phyloP scores from a whole-genome alignment of 1,140 invertebrate genomes.

The Maniola jurtina region DNA sequence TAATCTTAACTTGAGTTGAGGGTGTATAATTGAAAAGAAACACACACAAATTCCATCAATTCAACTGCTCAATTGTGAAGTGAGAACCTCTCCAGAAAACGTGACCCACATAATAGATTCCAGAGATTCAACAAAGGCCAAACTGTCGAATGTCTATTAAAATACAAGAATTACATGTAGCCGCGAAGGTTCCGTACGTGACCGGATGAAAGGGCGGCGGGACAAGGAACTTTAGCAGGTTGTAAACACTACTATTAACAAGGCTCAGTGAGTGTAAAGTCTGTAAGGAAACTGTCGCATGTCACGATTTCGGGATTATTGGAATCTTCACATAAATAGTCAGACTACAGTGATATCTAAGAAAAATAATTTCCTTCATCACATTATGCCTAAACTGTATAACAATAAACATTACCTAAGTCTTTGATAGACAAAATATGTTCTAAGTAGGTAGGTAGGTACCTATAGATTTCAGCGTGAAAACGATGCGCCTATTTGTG shows the following conservation, averaged over 20 bases:
- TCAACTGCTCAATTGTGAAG: slow-evolving; percentile 43
- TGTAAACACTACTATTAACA: slow-evolving; percentile 73
- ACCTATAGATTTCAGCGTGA: too few species aligned
- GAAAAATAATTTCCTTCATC: too few species aligned
- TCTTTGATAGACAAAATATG: too few species aligned
- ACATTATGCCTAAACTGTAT: too few species aligned
- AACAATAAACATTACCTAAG: too few species aligned
- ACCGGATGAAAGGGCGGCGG: slow-evolving; percentile 58
- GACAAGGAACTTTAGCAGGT: slow-evolving; percentile 57
- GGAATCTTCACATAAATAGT: neutral
- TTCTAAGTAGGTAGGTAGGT: too few species aligned
- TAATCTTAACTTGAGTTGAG: slow-evolving; percentile 45
- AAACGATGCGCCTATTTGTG: too few species aligned
- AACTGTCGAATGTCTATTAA: slow-evolving; percentile 54
- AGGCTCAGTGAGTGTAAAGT: slow-evolving; percentile 38
- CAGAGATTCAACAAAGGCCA: slow-evolving; percentile 38
- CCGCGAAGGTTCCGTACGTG: slow-evolving; percentile 61
- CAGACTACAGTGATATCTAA: too few species aligned
- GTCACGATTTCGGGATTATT: slow-evolving; percentile 34
- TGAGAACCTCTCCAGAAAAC: slow-evolving; percentile 67
- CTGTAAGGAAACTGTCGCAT: slow-evolving; percentile 51
- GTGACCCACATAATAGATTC: slow-evolving; percentile 61
- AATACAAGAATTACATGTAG: slow-evolving; percentile 55
- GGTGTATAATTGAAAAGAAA: slow-evolving; percentile 60
- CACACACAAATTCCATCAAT: slow-evolving; percentile 53